Evolutionary conservation across 1,140 invertebrate genomes (phyloP).

Genomic region (Platyura marginata): DNA sequence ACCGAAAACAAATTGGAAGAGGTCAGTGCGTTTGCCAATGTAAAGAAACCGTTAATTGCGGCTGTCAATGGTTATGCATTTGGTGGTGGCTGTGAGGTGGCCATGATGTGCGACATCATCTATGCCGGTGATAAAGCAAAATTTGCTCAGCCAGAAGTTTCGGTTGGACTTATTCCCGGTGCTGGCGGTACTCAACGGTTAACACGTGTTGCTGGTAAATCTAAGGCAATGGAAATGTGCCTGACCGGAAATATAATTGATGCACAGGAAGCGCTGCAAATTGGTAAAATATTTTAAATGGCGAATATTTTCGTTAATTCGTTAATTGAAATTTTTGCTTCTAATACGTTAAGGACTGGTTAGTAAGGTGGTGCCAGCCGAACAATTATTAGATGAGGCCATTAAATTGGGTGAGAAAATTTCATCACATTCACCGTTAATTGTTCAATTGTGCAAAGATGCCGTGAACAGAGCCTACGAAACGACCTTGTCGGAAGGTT

Average conservation of each 20-base stretch:
- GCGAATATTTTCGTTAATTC: too few species aligned
- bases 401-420: slow-evolving; percentile 95
- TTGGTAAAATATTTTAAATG: too few species aligned
- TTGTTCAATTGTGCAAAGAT: slow-evolving; percentile 82
- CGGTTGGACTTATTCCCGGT: slow-evolving; percentile 91
- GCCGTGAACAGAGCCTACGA: slow-evolving; percentile 87
- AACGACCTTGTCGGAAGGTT: slow-evolving; percentile 69
- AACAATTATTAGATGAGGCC: slow-evolving; percentile 71
- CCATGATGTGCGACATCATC: slow-evolving; percentile 99
- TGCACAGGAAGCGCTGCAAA: slow-evolving; percentile 80
- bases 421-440: slow-evolving; percentile 67
- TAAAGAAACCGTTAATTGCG: slow-evolving; percentile 87
- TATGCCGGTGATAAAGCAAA: slow-evolving; percentile 95
- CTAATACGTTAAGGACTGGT: too few species aligned
- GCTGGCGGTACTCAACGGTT: slow-evolving; percentile 94
- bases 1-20: slow-evolving; percentile 52
- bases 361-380: slow-evolving; percentile 79
- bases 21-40: slow-evolving; percentile 60
- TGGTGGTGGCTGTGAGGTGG: slow-evolving; percentile 93
- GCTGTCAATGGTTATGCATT: slow-evolving; percentile 93
- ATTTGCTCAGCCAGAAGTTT: slow-evolving; percentile 96
- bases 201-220: slow-evolving; percentile 79
- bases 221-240: slow-evolving; percentile 96
- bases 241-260: slow-evolving; percentile 80
- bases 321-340: too few species aligned